Evolutionary conservation across 2,888 invertebrate genomes (phyloP).

Genomic region (Tuta absoluta): DNA sequence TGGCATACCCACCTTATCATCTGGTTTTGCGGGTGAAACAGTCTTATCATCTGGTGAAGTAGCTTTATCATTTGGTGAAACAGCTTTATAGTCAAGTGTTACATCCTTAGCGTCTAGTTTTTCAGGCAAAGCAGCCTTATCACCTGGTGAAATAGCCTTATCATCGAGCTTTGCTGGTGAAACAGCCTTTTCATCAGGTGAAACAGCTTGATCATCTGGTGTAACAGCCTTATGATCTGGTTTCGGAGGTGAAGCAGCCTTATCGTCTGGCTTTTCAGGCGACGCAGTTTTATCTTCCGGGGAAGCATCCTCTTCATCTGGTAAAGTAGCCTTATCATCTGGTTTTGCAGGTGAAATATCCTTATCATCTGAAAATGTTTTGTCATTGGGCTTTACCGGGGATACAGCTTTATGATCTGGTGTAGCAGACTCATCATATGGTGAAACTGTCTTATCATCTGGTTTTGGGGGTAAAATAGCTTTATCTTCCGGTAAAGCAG

Average conservation of each 20-base stretch:
- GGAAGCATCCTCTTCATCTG: too few relatives aligned
- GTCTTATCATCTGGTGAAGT: conserved; percentile 4
- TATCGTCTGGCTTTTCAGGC: conserved; percentile 25
- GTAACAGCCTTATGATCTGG: not conserved
- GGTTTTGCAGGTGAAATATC: too few relatives aligned
- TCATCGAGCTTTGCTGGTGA: not conserved
- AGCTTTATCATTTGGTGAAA: not conserved
- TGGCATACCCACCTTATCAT: too few relatives aligned
- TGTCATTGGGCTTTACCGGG: not conserved
- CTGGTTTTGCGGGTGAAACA: not conserved
- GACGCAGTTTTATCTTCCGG: not conserved
- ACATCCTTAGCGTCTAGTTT: not conserved
- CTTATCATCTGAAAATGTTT: too few relatives aligned
- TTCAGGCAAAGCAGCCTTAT: not conserved
- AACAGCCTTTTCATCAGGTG: not conserved
- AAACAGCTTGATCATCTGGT: conserved; percentile 22
- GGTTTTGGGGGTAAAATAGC: not conserved
- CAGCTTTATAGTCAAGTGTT: too few relatives aligned
- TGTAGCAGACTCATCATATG: not conserved
- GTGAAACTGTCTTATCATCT: not conserved
- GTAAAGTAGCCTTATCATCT: too few relatives aligned
- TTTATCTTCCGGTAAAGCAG: not conserved
- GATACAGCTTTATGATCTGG: conserved; percentile 6
- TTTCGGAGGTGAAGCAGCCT: not conserved
- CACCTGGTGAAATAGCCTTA: conserved; percentile 4